Evolutionary conservation across 2,888 invertebrate species (phyloP).

Genomic region (Schizotus pectinicornis): DNA sequence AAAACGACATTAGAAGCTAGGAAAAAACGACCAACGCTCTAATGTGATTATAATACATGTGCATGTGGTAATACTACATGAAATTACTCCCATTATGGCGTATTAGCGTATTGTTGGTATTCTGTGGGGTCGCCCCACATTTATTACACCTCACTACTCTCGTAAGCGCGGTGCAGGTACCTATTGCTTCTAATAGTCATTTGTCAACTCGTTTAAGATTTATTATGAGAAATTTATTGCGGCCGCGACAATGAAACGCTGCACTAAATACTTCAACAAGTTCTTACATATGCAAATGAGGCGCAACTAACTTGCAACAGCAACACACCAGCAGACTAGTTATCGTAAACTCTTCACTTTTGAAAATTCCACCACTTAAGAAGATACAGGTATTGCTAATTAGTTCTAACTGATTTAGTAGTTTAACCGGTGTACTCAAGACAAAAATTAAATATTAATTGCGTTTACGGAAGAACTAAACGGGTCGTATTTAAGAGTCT

Average conservation of each 20-base stretch:
- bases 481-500: no score
- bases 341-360: no score
- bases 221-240: conserved; percentile 46
- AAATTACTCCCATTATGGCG: conserved; percentile 46
- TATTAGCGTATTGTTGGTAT: conserved; percentile 48
- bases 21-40: conserved; percentile 30
- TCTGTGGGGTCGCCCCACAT: conserved; percentile 43
- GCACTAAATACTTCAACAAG: conserved; percentile 17
- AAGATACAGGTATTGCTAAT: no score
- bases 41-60: conserved; percentile 48
- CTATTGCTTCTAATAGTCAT: conserved; percentile 42
- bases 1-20: conserved; percentile 23
- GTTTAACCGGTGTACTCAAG: no score
- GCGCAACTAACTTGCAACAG: no score
- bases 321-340: no score
- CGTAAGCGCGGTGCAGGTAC: conserved; percentile 37
- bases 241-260: conserved; percentile 8
- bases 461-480: no score
- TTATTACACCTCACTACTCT: conserved; percentile 45
- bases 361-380: no score
- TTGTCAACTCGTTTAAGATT: conserved; percentile 47
- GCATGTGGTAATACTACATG: conserved; percentile 43
- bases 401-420: no score
- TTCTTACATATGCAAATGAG: conserved; percentile 1
- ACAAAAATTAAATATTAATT: no score